phyloP scores from a whole-genome alignment of 2,888 invertebrate species.

The Orthosia incerta region DNA sequence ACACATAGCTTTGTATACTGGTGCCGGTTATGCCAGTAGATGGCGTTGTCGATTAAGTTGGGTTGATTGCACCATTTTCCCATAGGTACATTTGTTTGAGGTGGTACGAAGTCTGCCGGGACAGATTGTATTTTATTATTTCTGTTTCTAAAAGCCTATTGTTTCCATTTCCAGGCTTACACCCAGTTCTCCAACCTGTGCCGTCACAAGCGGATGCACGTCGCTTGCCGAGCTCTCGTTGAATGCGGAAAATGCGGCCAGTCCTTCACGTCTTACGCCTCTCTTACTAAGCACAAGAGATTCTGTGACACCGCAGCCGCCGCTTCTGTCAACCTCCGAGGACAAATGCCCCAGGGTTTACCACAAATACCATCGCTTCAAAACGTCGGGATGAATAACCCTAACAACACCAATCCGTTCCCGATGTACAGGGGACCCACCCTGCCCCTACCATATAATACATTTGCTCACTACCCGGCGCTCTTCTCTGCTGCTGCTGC shows the following conservation, averaged over 20 bases:
- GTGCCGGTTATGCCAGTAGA: too few relatives aligned
- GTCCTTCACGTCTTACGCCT: conserved; percentile 97
- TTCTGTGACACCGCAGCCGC: conserved; percentile 97
- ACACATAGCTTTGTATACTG: too few relatives aligned
- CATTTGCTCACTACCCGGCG: conserved; percentile 92
- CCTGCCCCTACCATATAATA: conserved; percentile 92
- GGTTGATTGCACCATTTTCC: too few relatives aligned
- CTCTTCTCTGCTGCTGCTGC: conserved; percentile 88
- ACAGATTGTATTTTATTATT: too few relatives aligned
- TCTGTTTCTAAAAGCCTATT: neutral
- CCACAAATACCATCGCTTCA: conserved; percentile 84
- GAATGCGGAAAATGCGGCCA: conserved; percentile 98
- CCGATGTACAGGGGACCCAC: conserved; percentile 93
- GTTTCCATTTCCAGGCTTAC: conserved; percentile 93
- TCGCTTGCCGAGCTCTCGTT: conserved; percentile 97
- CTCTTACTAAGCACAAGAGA: conserved; percentile 98
- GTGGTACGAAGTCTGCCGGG: too few relatives aligned
- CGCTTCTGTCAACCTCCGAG: conserved; percentile 84
- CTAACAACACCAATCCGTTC: conserved; percentile 91
- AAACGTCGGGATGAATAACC: conserved; percentile 86
- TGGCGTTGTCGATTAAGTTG: too few relatives aligned
- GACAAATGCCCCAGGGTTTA: conserved; percentile 85
- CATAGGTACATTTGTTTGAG: too few relatives aligned
- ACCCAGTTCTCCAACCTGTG: conserved; percentile 99
- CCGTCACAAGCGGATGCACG: conserved; percentile 99